phyloP scores from a whole-genome alignment of 2,113 vertebrate genomes.

The Coregonus clupeaformis region DNA sequence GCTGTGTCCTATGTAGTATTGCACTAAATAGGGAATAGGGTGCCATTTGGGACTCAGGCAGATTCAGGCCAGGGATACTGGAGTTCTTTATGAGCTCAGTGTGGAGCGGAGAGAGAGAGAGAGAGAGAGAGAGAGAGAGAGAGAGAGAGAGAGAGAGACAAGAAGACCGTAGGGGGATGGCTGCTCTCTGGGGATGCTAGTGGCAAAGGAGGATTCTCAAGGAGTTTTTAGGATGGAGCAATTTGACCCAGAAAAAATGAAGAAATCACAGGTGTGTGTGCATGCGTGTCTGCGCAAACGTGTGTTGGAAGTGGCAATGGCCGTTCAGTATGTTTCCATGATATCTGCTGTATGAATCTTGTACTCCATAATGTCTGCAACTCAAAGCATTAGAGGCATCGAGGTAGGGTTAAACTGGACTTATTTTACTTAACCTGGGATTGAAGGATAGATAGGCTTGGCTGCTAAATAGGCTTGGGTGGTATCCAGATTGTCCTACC shows the following conservation, averaged over 20 bases:
- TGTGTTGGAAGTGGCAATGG: no score
- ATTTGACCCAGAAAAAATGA: neutral
- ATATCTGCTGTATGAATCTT: neutral
- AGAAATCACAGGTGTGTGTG: neutral
- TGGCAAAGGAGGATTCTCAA: neutral
- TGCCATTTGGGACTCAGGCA: no score
- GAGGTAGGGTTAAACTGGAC: slow-evolving; percentile 3
- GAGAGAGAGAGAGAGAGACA: neutral
- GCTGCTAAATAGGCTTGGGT: neutral
- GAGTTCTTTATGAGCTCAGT: neutral
- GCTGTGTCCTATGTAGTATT: no score
- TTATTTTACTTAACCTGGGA: neutral
- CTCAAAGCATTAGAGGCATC: slow-evolving; percentile 11
- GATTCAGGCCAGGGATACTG: neutral
- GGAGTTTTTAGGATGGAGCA: neutral
- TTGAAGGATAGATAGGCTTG: neutral
- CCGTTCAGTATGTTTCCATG: neutral
- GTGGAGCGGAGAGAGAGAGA: neutral
- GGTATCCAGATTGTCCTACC: no score
- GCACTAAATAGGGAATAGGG: no score
- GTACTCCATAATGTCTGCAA: slow-evolving; percentile 11
- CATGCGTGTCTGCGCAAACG: neutral
- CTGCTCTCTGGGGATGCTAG: neutral
- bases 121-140: no score
- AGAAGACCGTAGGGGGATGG: neutral